These are phyloP conservation scores for Sarcophaga carnaria DNA, from an alignment of 2,888 invertebrate species.

Conservation along the genomic window DNA sequence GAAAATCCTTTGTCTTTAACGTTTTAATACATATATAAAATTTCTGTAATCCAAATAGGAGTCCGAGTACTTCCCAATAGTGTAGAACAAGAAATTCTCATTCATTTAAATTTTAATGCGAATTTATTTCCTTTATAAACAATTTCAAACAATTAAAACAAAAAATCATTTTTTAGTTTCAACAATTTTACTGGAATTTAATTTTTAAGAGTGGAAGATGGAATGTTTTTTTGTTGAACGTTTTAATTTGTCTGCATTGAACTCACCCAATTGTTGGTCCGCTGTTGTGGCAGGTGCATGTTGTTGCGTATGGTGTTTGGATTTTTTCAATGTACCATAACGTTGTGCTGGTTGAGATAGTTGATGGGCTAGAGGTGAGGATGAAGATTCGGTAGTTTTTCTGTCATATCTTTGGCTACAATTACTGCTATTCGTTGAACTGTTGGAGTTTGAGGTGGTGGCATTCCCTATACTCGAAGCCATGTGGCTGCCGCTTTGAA, in stretches of 20 bases:
- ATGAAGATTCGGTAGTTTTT: slow-evolving; percentile 37
- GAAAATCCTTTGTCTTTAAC: no score
- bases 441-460: slow-evolving; percentile 56
- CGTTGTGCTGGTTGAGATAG: slow-evolving; percentile 71
- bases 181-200: not conserved
- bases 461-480: slow-evolving; percentile 48
- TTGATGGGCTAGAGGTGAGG: slow-evolving; percentile 32
- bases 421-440: slow-evolving; percentile 52
- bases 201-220: not conserved
- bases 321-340: slow-evolving; percentile 76
- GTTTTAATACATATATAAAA: no score
- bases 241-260: not conserved
- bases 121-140: no score
- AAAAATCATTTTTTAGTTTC: not conserved
- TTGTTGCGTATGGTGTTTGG: slow-evolving; percentile 75
- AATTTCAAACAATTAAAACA: not conserved
- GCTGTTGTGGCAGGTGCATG: slow-evolving; percentile 71
- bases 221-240: not conserved
- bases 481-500: slow-evolving; percentile 71
- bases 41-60: no score
- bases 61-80: no score
- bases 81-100: no score
- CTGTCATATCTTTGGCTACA: slow-evolving; percentile 62
- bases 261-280: slow-evolving; percentile 77
- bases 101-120: no score